Percentiles rank a stretch among this genome's conserved stretches.
These are phyloP conservation scores for Chrysolina oricalcia DNA, from an alignment of 2,888 invertebrate species.

Conservation along the genomic window DNA sequence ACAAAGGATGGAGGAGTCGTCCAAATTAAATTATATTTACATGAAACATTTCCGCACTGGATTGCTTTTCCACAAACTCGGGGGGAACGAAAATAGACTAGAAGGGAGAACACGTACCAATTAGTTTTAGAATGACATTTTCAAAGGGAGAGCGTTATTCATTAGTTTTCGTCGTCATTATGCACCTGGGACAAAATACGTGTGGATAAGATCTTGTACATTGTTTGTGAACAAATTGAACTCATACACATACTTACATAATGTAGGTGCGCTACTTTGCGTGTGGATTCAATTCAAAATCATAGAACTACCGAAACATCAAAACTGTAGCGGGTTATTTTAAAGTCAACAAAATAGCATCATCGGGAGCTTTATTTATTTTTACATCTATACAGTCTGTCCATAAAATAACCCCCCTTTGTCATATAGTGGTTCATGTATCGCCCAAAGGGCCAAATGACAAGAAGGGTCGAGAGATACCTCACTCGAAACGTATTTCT, in stretches of 20 bases:
- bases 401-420: background rate
- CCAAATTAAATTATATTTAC: background rate
- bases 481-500: no score
- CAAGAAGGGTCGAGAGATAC: no score
- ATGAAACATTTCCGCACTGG: background rate
- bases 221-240: no score
- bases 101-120: background rate
- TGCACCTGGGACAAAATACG: background rate
- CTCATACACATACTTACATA: no score
- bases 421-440: no score
- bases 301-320: background rate
- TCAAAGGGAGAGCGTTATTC: background rate
- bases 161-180: background rate
- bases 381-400: background rate
- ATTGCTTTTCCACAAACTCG: background rate
- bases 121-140: background rate
- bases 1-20: background rate
- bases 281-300: background rate
- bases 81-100: constrained; percentile 10
- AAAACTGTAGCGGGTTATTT: background rate
- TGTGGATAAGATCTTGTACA: no score
- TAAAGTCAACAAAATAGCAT: no score
- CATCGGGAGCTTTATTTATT: no score
- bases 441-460: no score
- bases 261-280: background rate